Conservation (phyloP, 2,797 vertebrate species). For the Lerista edwardsae region DNA sequence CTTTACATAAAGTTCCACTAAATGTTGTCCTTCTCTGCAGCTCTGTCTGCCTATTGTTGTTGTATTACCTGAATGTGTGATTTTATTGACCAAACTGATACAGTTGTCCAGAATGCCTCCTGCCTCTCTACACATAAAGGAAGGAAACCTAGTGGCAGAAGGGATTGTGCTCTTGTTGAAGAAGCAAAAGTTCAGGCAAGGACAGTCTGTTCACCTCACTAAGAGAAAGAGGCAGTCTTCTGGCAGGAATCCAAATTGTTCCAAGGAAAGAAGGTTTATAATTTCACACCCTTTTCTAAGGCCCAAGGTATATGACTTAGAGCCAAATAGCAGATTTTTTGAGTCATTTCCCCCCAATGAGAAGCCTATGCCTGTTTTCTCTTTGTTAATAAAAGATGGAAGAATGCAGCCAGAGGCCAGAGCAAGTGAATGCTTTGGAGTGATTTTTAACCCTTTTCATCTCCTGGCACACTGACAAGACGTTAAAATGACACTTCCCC, state of each 20-base stretch:
- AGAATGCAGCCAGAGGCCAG: neutral
- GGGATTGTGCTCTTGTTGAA: neutral
- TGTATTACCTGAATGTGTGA: no score
- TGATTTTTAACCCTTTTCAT: no score
- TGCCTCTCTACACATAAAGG: neutral
- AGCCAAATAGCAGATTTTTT: conserved; percentile 13
- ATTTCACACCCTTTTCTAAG: conserved; percentile 26
- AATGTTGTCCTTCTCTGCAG: neutral
- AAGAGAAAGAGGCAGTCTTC: conserved; percentile 18
- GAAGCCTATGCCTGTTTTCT: neutral
- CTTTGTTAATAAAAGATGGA: neutral
- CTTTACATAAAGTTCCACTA: neutral
- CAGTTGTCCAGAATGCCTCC: neutral
- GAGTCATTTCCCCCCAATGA: neutral
- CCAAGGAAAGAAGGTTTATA: conserved; percentile 33
- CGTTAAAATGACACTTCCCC: no score
- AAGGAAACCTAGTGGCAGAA: conserved; percentile 12
- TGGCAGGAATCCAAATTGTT: conserved; percentile 20
- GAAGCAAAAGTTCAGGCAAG: conserved; percentile 40
- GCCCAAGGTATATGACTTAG: conserved; percentile 26
- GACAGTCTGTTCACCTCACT: conserved; percentile 21
- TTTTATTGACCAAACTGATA: neutral
- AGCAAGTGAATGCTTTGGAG: neutral
- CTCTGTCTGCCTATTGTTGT: neutral
- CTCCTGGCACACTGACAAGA: no score